These are phyloP conservation scores for Anoura caudifer DNA, from an alignment of 2,113 vertebrate species.

Conservation along the genomic window DNA sequence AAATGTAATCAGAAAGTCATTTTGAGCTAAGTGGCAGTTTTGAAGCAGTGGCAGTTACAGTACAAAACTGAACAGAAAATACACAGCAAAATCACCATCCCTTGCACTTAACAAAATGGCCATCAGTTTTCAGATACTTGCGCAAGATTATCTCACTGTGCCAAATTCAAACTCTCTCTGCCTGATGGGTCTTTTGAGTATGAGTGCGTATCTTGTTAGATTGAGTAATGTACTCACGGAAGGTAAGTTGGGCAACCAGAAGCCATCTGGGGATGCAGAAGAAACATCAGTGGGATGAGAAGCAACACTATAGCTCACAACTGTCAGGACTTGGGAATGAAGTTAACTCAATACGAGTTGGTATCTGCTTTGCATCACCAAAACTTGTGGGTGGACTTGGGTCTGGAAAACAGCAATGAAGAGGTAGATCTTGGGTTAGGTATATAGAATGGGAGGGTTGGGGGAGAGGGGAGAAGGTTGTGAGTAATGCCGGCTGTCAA, in stretches of 20 bases:
- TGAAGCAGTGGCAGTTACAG: not conserved
- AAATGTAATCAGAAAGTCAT: constrained; percentile 45
- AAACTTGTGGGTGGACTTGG: not conserved
- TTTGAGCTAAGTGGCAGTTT: constrained; percentile 26
- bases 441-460: not conserved
- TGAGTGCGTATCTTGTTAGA: not conserved
- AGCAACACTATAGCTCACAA: not conserved
- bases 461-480: not conserved
- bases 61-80: constrained; percentile 39
- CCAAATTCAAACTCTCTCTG: not conserved
- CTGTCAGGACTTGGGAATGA: not conserved
- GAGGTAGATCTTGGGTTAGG: not conserved
- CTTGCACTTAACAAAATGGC: not conserved
- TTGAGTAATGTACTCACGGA: not conserved
- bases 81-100: not conserved
- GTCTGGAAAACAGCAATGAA: not conserved
- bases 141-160: not conserved
- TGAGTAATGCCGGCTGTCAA: not conserved
- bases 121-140: not conserved
- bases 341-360: not conserved
- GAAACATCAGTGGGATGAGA: not conserved
- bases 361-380: not conserved
- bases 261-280: not conserved
- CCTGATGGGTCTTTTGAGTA: not conserved
- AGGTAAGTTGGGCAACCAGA: not conserved